phyloP scores from a whole-genome alignment of 92 coral and sea anemone genomes.

The Porites cylindrica region DNA sequence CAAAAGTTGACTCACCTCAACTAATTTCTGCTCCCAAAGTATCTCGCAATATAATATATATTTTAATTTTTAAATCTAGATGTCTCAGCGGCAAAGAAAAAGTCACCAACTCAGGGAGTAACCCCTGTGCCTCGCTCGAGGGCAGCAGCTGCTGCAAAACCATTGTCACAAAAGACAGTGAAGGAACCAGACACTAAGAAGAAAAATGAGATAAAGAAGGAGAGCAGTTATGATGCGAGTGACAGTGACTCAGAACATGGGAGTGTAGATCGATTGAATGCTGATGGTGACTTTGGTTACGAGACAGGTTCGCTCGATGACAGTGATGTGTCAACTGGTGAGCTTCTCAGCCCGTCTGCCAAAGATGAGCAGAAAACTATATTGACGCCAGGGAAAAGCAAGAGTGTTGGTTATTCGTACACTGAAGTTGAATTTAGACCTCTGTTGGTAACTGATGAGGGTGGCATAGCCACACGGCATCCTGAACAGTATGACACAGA shows the following conservation, averaged over 20 bases:
- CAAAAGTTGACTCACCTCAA: no score
- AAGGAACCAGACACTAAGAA: slow-evolving; percentile 34
- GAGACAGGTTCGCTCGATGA: slow-evolving; percentile 91
- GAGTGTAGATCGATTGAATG: slow-evolving; percentile 74
- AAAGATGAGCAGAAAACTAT: slow-evolving; percentile 76
- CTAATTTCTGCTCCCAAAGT: neutral
- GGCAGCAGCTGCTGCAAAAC: slow-evolving; percentile 15
- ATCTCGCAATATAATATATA: neutral
- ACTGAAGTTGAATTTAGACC: slow-evolving; percentile 89
- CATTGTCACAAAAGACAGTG: slow-evolving; percentile 15
- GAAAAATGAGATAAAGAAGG: slow-evolving; percentile 62
- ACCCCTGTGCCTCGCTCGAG: slow-evolving; percentile 37
- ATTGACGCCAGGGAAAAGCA: slow-evolving; percentile 18
- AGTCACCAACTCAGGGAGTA: slow-evolving; percentile 16
- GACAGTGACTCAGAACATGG: slow-evolving; percentile 85
- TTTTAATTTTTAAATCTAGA: neutral
- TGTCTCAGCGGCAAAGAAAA: slow-evolving; percentile 28
- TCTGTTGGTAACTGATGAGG: slow-evolving; percentile 71
- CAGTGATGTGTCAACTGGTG: slow-evolving; percentile 83
- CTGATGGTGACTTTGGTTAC: slow-evolving; percentile 87
- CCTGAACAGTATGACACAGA: neutral
- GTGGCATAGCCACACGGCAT: slow-evolving; percentile 66
- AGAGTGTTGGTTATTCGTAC: slow-evolving; percentile 62
- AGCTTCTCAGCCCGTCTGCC: slow-evolving; percentile 81
- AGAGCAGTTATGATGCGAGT: slow-evolving; percentile 87